phyloP scores from a whole-genome alignment of 2,888 invertebrate species.

The Diogma glabrata region DNA sequence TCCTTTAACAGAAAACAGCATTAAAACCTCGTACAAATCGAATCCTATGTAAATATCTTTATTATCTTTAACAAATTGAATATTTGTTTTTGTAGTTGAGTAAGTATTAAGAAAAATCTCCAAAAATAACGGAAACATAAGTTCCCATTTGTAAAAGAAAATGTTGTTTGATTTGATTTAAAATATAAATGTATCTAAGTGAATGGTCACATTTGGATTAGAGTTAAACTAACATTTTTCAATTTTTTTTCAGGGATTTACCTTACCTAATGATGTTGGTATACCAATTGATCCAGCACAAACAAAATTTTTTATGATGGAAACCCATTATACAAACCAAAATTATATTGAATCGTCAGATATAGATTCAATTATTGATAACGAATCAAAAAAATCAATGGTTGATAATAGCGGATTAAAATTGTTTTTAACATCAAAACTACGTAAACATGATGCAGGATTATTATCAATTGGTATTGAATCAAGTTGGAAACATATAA shows the following conservation, averaged over 20 bases:
- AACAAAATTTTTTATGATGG: conserved; percentile 46
- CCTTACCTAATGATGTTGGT: conserved; percentile 49
- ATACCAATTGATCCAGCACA: conserved; percentile 45
- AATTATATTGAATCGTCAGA: not conserved
- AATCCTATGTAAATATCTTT: too few species aligned
- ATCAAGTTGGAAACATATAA: conserved; percentile 50
- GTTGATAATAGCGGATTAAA: conserved; percentile 46
- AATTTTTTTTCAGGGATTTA: conserved; percentile 38
- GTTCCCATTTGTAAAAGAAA: too few species aligned
- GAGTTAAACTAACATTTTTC: too few species aligned
- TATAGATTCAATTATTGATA: conserved; percentile 3
- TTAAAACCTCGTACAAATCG: too few species aligned
- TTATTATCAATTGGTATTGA: conserved; percentile 44
- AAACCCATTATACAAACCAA: conserved; percentile 42
- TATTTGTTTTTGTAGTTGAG: too few species aligned
- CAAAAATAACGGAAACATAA: too few species aligned
- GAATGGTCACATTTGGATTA: too few species aligned
- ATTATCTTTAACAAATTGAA: too few species aligned
- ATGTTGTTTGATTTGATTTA: too few species aligned
- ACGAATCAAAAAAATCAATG: conserved; percentile 21
- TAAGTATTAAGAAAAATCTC: too few species aligned
- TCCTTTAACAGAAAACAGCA: too few species aligned
- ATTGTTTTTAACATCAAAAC: conserved; percentile 44
- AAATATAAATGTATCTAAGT: too few species aligned
- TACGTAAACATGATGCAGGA: conserved; percentile 48